Evolutionary conservation across 2,797 vertebrate genomes (phyloP), one percentile per base, ranked within the genome.

Genomic region (Mallotus villosus): DNA sequence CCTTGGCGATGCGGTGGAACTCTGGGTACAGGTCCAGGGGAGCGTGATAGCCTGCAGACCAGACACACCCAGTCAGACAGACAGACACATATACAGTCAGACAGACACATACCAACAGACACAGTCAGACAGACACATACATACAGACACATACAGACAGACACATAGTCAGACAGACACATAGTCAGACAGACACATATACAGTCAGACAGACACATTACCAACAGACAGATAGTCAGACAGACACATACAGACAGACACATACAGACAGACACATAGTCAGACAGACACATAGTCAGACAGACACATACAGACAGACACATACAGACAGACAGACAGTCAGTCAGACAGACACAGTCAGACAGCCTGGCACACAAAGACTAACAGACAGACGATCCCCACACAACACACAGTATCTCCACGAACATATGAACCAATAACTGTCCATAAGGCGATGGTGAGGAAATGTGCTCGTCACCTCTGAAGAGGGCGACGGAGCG

Each of bases 11-110:
- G 78, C 95, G 94, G 81, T 98, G 94, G 81, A 99, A 98, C 74
- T 98, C 97, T 0, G 97, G 97, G 85, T 99, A 99, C 64, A 99
- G 88, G 88, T 99, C 98, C 81, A 99, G 93, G 41, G 98, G 97
- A 1, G 95, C 97, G 0, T 99, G 98, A 89, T 99, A 99, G 53
- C 96, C 98, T 99, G 67, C 29, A 27, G 70, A 78, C n/a, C 5
- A 8, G 0, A 21, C n/a, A 72, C 59, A 9, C 67, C 62, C 22
- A 22, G 8, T 46, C 29, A 22, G 3, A n/a, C 63, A 41, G n/a
- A 46, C 41, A 46, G 41, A 46, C 41, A 37, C 4, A 37, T 4
- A 37, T 2, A 2, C 37, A 46, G 41, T 12, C 41, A 46, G 41
- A 46, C 41, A 46, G 41, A 46, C 41, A 46, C 9, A 46, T 8